These are phyloP conservation scores for Habroteleia sp. DNA, from an alignment of 2,888 invertebrate genomes.

Conservation along the genomic window DNA sequence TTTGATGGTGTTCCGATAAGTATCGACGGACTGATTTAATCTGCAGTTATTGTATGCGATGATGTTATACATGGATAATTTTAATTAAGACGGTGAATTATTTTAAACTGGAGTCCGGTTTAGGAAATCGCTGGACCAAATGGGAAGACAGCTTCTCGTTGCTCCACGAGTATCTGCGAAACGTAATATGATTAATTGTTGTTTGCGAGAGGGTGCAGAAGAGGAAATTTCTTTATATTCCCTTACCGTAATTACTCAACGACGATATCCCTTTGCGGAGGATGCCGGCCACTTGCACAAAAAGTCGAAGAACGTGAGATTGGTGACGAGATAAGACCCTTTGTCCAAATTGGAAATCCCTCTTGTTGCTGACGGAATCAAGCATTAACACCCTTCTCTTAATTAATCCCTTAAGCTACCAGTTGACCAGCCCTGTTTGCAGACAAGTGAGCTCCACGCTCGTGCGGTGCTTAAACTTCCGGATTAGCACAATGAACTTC, in stretches of 20 bases:
- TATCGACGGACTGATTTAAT: no score
- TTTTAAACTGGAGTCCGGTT: no score
- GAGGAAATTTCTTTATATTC: no score
- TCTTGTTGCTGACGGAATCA: slow-evolving; percentile 73
- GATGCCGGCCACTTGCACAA: slow-evolving; percentile 10
- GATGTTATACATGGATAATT: no score
- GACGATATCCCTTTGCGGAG: not conserved
- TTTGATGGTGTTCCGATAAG: not conserved
- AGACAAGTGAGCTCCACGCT: slow-evolving; percentile 69
- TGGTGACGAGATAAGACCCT: slow-evolving; percentile 66
- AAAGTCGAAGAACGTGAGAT: slow-evolving; percentile 61
- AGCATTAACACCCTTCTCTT: slow-evolving; percentile 78
- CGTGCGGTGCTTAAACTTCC: slow-evolving; percentile 67
- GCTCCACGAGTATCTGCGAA: no score
- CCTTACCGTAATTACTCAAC: slow-evolving; percentile 3
- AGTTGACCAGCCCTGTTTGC: slow-evolving; percentile 72
- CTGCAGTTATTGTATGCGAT: no score
- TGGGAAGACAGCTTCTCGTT: no score
- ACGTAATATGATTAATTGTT: no score
- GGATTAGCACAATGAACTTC: slow-evolving; percentile 64
- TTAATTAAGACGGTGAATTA: no score
- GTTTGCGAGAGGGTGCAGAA: no score
- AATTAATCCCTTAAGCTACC: slow-evolving; percentile 79
- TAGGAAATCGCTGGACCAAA: no score
- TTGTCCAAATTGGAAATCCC: slow-evolving; percentile 69